These are phyloP conservation scores for Caenorhabditis japonica DNA, from an alignment of 2,888 invertebrate species.

Conservation along the genomic window DNA sequence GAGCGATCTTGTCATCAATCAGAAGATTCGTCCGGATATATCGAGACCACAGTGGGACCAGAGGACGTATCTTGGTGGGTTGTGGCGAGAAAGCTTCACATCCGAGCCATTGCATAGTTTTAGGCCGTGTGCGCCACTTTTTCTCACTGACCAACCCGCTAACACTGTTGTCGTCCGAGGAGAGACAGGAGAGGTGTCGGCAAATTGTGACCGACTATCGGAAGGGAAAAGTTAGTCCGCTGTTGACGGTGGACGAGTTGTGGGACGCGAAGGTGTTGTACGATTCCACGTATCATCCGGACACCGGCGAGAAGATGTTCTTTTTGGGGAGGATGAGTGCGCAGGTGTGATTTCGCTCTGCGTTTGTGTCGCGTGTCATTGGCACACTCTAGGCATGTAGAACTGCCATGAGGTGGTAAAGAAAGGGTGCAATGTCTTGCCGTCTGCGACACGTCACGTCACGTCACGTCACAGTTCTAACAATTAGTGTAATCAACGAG, in stretches of 20 bases:
- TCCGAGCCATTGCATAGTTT: background rate
- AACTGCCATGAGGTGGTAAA: too few species aligned
- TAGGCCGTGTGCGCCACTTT: conserved; percentile 90
- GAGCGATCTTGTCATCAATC: conserved; percentile 52
- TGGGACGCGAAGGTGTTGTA: conserved; percentile 94
- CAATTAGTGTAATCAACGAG: too few species aligned
- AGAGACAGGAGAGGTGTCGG: conserved; percentile 85
- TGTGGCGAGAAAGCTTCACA: too few species aligned
- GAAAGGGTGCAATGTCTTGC: too few species aligned
- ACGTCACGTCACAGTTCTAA: too few species aligned
- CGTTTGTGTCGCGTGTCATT: too few species aligned
- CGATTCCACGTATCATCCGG: conserved; percentile 97
- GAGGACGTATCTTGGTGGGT: conserved; percentile 80
- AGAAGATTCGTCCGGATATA: conserved; percentile 80
- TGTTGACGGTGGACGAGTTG: conserved; percentile 85
- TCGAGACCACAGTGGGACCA: conserved; percentile 93
- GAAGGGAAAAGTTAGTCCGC: conserved; percentile 80
- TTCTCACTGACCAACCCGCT: conserved; percentile 92
- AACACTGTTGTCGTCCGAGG: conserved; percentile 85
- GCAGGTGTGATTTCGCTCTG: too few species aligned
- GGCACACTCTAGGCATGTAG: too few species aligned
- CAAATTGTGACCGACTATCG: conserved; percentile 86
- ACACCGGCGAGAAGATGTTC: conserved; percentile 95
- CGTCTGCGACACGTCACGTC: too few species aligned
- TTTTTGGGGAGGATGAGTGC: conserved; percentile 95